Conservation (phyloP, 2,888 invertebrate genomes). For the Lasioglossum leucozonium region DNA sequence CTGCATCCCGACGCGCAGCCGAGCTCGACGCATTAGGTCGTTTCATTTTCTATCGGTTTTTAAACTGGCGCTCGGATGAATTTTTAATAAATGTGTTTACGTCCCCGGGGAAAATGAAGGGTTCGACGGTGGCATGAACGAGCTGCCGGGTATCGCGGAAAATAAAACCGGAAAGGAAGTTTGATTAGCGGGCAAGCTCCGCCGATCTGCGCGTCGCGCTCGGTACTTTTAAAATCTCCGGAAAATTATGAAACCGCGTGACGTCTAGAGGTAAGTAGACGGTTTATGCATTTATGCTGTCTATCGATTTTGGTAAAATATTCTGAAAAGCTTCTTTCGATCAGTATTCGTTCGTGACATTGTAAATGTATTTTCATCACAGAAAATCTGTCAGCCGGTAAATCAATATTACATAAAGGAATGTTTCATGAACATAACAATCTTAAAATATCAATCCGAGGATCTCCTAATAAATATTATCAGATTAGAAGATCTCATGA, state of each 20-base stretch:
- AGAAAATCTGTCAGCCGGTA: too few species aligned
- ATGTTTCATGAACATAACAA: neutral
- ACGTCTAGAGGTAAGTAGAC: too few species aligned
- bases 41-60: neutral
- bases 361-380: neutral
- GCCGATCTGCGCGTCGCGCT: neutral
- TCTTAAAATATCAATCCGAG: too few species aligned
- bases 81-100: conserved; percentile 9
- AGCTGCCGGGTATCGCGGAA: neutral
- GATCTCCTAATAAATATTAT: too few species aligned
- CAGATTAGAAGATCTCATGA: too few species aligned
- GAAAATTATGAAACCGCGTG: neutral
- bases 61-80: neutral
- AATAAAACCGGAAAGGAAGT: neutral
- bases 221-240: neutral
- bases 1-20: neutral
- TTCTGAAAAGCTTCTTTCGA: neutral
- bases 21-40: conserved; percentile 1
- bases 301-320: neutral
- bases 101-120: neutral
- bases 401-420: neutral
- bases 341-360: neutral
- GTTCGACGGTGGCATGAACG: neutral
- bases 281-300: neutral
- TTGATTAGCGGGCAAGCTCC: neutral